A percentile compares a stretch with the other conserved stretches of the same genome.
phyloP scores from a whole-genome alignment of 2,113 vertebrate species.

The Urocolius indicus region DNA sequence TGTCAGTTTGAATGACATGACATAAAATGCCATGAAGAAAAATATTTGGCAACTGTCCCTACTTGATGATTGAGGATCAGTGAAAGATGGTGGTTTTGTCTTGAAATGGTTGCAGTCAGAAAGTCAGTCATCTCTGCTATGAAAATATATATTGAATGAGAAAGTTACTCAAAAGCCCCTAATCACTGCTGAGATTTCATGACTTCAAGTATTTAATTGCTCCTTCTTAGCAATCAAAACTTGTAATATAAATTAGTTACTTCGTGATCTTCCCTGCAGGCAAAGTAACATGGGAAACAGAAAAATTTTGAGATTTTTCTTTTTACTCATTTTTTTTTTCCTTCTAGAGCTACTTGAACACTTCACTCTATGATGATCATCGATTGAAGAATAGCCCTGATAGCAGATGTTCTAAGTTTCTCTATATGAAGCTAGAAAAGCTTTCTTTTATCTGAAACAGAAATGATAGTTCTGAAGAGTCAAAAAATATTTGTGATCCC shows the following conservation, averaged over 20 bases:
- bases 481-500: not conserved
- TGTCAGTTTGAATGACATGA: not conserved
- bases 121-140: not conserved
- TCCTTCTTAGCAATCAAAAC: not conserved
- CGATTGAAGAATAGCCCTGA: not conserved
- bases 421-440: not conserved
- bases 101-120: not conserved
- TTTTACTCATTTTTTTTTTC: not conserved
- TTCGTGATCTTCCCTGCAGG: not conserved
- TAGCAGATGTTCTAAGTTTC: not conserved
- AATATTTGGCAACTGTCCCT: not conserved
- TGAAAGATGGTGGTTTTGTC: not conserved
- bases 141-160: not conserved
- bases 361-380: not conserved
- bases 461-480: not conserved
- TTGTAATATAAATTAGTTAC: not conserved
- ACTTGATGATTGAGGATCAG: not conserved
- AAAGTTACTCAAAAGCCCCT: not conserved
- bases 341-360: not conserved
- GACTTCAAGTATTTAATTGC: not conserved
- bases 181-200: not conserved
- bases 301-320: not conserved
- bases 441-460: not conserved
- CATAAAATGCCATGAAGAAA: not conserved
- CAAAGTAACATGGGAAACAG: not conserved